Evolutionary conservation across 1,140 invertebrate genomes (phyloP), one percentile per base, ranked within the genome.

Genomic region (Teleopsis dalmanni): DNA sequence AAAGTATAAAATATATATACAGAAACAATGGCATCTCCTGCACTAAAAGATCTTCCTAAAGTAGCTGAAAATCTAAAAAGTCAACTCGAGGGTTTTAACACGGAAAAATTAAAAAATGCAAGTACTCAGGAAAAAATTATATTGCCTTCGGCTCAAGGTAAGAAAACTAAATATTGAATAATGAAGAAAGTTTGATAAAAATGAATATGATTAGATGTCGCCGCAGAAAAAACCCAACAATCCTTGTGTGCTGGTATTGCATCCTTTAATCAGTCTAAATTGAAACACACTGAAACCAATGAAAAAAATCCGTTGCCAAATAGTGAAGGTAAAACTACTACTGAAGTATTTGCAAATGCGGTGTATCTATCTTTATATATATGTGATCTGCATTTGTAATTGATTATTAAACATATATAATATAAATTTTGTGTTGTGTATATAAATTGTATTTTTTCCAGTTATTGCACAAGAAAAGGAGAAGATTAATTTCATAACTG

Each of bases 281-380:
- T 96, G 70, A 95, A 95, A 74, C 92, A 91, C 65, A 89, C 91
- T 19, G 85, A 91, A 72, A 95, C 92, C 26, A 79, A 89, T 60
- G 91, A 95, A 70, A 96, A 96, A 72, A 92, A 93, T 71, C 82
- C 88, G 35, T 80, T 96, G 58, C 93, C 93, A 36, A 90, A 91
- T 68, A 92, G 94, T 82, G 88, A 92, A 78, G 91, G 92, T 96
- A 78, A 73, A 70, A 72, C 29, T 23, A 13, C 14, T 33, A 7
- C n/a, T n/a, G n/a, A n/a, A n/a, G n/a, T n/a, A n/a, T n/a, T n/a
- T n/a, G n/a, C n/a, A n/a, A n/a, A n/a, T n/a, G n/a, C n/a, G n/a
- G n/a, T n/a, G n/a, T n/a, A n/a, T n/a, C n/a, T n/a, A n/a, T n/a
- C n/a, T n/a, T n/a, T n/a, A n/a, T n/a, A n/a, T n/a, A n/a, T n/a